Conservation (phyloP, 2,888 invertebrate genomes). For the Eretmocerus hayati region DNA sequence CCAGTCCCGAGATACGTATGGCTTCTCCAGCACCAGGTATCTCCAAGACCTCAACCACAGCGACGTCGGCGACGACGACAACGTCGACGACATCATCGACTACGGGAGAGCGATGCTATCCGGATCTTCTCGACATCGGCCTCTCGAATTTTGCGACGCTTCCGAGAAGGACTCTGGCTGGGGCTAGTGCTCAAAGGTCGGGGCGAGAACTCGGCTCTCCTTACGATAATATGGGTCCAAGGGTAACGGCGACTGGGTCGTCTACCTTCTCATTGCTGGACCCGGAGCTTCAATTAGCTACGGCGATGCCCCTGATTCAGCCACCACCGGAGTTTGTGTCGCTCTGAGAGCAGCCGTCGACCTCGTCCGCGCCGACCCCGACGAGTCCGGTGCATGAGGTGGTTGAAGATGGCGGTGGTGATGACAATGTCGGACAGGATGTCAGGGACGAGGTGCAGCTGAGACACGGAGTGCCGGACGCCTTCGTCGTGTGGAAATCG, state of each 20-base stretch:
- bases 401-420: slow-evolving; percentile 5
- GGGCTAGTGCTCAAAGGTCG: slow-evolving; percentile 68
- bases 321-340: slow-evolving; percentile 55
- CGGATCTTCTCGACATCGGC: slow-evolving; percentile 66
- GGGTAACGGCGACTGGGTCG: slow-evolving; percentile 82
- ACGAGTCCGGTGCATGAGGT: slow-evolving; percentile 5
- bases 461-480: slow-evolving; percentile 4
- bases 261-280: slow-evolving; percentile 79
- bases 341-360: slow-evolving; percentile 39
- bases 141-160: slow-evolving; percentile 37
- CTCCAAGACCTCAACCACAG: background rate
- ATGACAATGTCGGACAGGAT: slow-evolving; percentile 8
- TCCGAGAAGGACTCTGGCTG: slow-evolving; percentile 52
- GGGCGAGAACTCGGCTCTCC: slow-evolving; percentile 54
- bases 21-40: background rate
- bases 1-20: too few relatives aligned
- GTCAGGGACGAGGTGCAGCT: slow-evolving; percentile 1
- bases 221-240: slow-evolving; percentile 86
- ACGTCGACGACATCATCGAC: too few relatives aligned
- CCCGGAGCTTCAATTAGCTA: slow-evolving; percentile 40
- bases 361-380: too few relatives aligned
- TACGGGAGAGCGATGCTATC: slow-evolving; percentile 62
- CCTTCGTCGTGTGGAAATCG: slow-evolving; percentile 13
- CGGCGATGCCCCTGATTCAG: slow-evolving; percentile 47
- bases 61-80: background rate